phyloP scores from a whole-genome alignment of 2,113 vertebrate species.

The Tauraco erythrolophus region DNA sequence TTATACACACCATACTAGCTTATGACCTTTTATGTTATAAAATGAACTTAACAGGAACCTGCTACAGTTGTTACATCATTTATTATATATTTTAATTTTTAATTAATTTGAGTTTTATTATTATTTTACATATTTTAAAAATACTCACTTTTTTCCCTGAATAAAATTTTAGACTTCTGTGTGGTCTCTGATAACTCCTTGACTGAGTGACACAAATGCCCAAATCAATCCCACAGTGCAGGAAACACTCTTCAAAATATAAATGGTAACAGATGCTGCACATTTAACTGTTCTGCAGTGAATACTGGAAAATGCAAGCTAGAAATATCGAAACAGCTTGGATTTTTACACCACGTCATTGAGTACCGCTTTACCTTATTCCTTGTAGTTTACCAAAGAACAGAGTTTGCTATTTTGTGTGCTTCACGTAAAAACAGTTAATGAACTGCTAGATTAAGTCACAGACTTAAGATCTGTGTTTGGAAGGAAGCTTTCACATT shows the following conservation, averaged over 20 bases:
- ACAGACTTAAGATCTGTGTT: not conserved
- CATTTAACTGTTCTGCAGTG: not conserved
- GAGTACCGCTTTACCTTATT: not conserved
- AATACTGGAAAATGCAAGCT: not conserved
- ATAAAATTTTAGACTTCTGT: not conserved
- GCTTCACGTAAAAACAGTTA: not conserved
- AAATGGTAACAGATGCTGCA: not conserved
- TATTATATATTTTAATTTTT: not conserved
- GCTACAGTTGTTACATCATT: not conserved
- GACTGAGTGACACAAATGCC: not conserved
- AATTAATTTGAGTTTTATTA: not conserved
- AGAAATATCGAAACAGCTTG: not conserved
- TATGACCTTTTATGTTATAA: not conserved
- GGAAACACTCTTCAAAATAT: not conserved
- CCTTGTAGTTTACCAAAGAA: not conserved
- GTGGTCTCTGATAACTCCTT: not conserved
- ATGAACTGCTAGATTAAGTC: not conserved
- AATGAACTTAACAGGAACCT: not conserved
- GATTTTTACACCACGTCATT: not conserved
- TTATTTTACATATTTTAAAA: not conserved
- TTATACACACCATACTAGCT: not conserved
- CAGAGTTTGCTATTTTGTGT: not conserved
- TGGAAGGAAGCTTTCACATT: not conserved
- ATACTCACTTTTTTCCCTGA: not conserved
- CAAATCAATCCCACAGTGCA: not conserved